Base-by-base conservation (phyloP, 2,888 invertebrate species). In the Dryococelus australis region DNA sequence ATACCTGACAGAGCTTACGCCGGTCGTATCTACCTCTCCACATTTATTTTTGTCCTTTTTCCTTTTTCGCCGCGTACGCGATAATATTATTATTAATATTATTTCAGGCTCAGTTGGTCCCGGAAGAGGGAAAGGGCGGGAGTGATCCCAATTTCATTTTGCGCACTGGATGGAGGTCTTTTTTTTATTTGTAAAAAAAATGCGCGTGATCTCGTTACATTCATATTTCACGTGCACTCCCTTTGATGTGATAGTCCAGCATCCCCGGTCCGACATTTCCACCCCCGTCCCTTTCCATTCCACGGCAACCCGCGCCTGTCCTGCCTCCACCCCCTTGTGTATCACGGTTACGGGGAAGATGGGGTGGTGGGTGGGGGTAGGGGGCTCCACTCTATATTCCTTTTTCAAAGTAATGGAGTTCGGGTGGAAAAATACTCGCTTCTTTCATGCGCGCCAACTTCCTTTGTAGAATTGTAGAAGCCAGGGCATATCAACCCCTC, bases 211-310 rank as follows among this genome's bases (percentile, higher is more conserved):
- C 65, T 65, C 65, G 65, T 65, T 65, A 65, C 65, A 65, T 65
- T 65, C 65, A 65, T 65, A 65, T 65, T 65, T 65, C 65, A 65
- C 65, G 65, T 65, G 65, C 65, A 65, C 65, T 65, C 65, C 65
- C 65, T 65, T 65, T 65, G 65, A 65, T 65, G 65, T 65, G 65
- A 65, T 65, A 65, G 65, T 65, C 65, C 65, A 20, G 65, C 65
- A 6, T 65, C 65, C 65, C 65, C 16, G 65, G 65, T 24, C 65
- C 65, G 65, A 65, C 65, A 65, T 65, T 65, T 65, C 16, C 65
- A 9, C 8, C 65, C 65, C 65, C 24, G 10, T 24, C 13, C 65
- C 65, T 16, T 65, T 65, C 24, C 65, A 65, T 9, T 5, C 20
- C 5, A 12, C 20, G 10, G 10, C 5, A 8, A 8, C 65, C 65